Conservation (phyloP, 2,888 invertebrate species). For the Rhamphomyia laevipes region DNA sequence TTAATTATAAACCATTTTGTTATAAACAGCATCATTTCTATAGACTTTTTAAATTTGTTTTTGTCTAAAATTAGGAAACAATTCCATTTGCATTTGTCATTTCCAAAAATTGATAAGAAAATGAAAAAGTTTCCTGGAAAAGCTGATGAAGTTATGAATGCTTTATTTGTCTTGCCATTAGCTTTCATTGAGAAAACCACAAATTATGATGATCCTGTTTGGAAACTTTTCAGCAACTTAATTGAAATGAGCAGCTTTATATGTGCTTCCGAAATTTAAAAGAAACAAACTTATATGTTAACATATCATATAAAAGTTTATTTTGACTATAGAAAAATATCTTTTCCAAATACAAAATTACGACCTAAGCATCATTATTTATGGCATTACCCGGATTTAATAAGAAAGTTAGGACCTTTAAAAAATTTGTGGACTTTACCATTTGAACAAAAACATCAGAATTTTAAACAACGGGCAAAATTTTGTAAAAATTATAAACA, state of each 20-base stretch:
- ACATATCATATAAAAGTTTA: neutral
- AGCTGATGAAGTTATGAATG: conserved; percentile 1
- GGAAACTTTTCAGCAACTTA: neutral
- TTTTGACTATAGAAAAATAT: conserved; percentile 5
- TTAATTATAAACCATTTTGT: conserved; percentile 11
- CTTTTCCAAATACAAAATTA: conserved; percentile 9
- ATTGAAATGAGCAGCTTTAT: conserved; percentile 5
- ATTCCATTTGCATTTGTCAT: neutral
- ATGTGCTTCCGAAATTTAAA: neutral
- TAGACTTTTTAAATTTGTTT: neutral
- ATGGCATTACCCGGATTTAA: conserved; percentile 12
- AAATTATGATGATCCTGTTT: neutral
- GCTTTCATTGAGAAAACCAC: neutral
- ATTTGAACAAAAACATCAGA: conserved; percentile 21
- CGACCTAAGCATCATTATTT: conserved; percentile 15
- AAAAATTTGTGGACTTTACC: conserved; percentile 13
- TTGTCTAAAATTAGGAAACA: neutral
- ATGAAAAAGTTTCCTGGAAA: conserved; percentile 2
- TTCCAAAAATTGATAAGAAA: neutral
- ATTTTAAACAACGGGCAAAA: conserved; percentile 16
- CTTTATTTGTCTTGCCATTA: neutral
- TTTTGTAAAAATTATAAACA: conserved; percentile 17
- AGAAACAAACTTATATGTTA: neutral
- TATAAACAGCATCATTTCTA: neutral
- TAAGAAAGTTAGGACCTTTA: conserved; percentile 11